Base-by-base conservation (phyloP, 2,888 invertebrate species). In the Perithous albicinctus region DNA sequence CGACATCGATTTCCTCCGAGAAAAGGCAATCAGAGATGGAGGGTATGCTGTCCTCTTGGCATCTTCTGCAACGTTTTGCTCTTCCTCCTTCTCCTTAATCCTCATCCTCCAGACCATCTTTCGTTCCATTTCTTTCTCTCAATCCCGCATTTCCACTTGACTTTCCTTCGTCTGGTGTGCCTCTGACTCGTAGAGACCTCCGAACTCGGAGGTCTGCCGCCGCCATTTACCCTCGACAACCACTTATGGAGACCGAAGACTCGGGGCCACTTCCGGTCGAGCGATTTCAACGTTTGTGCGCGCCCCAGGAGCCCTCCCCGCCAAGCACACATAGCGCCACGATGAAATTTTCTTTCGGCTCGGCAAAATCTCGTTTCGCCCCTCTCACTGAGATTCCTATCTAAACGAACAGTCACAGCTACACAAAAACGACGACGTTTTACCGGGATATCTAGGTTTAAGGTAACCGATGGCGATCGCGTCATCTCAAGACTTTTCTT, bases 231-330 rank as follows among this genome's bases (percentile, higher is more conserved):
- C 86, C 87, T 87, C 86, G 85, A 88, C 88, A 86, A 85, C 75
- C 87, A 88, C 87, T 88, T 87, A 87, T 87, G 84, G 85, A 85
- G 87, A 88, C 85, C 87, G 87, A 88, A 77, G 72, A 88, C 87
- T 87, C 86, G 85, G 72, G 84, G 84, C 86, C 86, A 88, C 86
- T 88, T 88, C 86, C 87, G 86, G 85, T 80, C 84, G 83, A 85
- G 76, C 80, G 86, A 85, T 82, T 85, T 51, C 80, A 61, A 67
- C 80, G 73, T 73, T 77, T 80, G 80, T 67, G 72, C 66, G 51
- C 70, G 48, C 54, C 41, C 48, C 69, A 43, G 63, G 48, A 59
- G 59, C 48, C 77, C 61, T 56, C 20, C 26, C 23, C n/a, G 51
- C 66, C 46, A 46, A n/a, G 48, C 43, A 12, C 63, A 54, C 48